Percentiles rank a stretch among this genome's conserved stretches.
Conservation (phyloP, 2,797 vertebrate genomes). For the Melanotaenia parkinsoni region DNA sequence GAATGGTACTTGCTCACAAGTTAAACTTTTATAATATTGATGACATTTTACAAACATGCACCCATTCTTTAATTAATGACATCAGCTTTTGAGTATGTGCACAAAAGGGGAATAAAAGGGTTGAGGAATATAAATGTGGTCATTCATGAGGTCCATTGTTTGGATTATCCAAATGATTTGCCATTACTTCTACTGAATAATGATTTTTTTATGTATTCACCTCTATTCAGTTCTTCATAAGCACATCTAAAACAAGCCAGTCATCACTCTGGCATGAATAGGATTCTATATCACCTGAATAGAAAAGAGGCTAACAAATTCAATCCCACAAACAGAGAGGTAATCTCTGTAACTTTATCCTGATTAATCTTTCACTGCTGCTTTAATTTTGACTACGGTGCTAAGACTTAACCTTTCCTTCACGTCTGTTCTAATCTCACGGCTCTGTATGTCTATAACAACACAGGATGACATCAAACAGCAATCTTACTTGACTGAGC, state of each 20-base stretch:
- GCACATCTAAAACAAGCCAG: background rate
- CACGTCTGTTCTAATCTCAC: constrained; percentile 41
- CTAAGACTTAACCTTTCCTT: constrained; percentile 27
- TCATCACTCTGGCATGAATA: background rate
- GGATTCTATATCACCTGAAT: background rate
- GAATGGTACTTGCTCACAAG: too few relatives aligned
- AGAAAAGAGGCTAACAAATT: background rate
- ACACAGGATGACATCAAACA: constrained; percentile 63
- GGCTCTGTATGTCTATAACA: constrained; percentile 49
- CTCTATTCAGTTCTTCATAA: background rate
- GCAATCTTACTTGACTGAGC: constrained; percentile 50
- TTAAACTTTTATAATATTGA: too few relatives aligned
- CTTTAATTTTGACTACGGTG: constrained; percentile 1
- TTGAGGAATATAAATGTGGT: background rate
- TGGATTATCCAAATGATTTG: background rate
- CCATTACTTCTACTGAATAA: background rate
- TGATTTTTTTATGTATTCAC: background rate
- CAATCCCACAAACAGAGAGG: constrained; percentile 12
- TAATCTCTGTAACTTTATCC: constrained; percentile 10
- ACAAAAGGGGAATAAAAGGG: background rate
- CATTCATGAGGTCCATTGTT: background rate
- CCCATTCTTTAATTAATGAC: background rate
- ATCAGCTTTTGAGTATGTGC: background rate
- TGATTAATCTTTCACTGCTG: constrained; percentile 14
- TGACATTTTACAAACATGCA: too few relatives aligned